Base-by-base conservation (phyloP, 2,113 vertebrate genomes). In the Cynoglossus semilaevis region DNA sequence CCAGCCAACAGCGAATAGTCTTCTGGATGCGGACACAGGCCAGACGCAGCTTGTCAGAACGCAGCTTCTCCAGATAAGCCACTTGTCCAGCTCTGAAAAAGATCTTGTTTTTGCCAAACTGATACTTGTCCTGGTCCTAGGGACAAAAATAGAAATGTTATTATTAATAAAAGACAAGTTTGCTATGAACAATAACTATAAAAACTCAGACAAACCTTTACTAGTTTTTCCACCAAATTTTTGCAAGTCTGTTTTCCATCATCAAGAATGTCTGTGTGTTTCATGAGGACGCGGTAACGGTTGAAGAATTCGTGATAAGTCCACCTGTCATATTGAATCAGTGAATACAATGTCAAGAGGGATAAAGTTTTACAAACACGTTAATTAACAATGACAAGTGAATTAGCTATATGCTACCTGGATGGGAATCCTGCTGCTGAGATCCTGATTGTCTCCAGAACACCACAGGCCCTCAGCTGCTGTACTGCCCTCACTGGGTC, bases 31-130 rank as follows among this genome's bases (percentile, higher is more conserved):
- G 79, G 74, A 98, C 94, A 67, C 96, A 98, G 52, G 96, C 94
- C 17, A 81, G 86, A 14, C 95, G 88, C 49, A 99, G 83, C 77
- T 94, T 96, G 79, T 98, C 95, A 1, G 95, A 94, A 57, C 96
- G 94, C 75, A 98, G 79, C 87, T 96, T 98, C 86, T 99, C 97
- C 82, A 99, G 83, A 82, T 94, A 98, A 44, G 97, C 97, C 76
- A 99, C 97, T 86, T 97, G 96, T 50, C 97, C 97, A 1, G 96
- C 93, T 54, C 96, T 92, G 88, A 99, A 98, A 90, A 99, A 99
- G 85, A 99, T 97, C 90, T 99, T 98, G 72, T 86, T 97, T 79
- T 94, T 97, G 57, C 97, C 96, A 89, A 96, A 97, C 80, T 98
- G 94, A 89, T 96, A 99, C 81, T 96, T 94, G 81, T 95, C 91